A percentile compares a stretch with the other conserved stretches of the same genome.
These are phyloP conservation scores for Heliothis virescens DNA, from an alignment of 1,140 invertebrate genomes.

Conservation along the genomic window DNA sequence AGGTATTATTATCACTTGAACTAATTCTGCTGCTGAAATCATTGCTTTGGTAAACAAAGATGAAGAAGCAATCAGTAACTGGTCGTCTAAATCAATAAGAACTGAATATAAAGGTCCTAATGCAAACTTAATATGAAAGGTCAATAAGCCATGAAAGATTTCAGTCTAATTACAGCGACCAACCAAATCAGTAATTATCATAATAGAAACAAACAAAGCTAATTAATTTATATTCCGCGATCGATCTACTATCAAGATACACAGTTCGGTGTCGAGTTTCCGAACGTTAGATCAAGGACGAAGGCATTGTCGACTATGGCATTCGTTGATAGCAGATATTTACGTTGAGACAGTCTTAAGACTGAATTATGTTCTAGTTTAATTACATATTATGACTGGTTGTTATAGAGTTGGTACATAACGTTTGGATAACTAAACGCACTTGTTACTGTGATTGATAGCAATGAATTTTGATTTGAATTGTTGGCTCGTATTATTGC, in stretches of 20 bases:
- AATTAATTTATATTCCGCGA: slow-evolving; percentile 43
- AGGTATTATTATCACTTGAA: too few relatives aligned
- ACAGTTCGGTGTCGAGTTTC: slow-evolving; percentile 21
- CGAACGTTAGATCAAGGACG: slow-evolving; percentile 29
- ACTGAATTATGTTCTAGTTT: slow-evolving; percentile 32
- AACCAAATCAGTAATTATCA: slow-evolving; percentile 14
- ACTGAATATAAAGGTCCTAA: too few relatives aligned
- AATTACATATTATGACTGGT: slow-evolving; percentile 32
- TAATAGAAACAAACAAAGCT: slow-evolving; percentile 44
- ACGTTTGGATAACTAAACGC: not conserved
- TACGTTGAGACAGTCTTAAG: slow-evolving; percentile 8
- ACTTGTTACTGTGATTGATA: slow-evolving; percentile 10
- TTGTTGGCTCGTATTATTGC: not conserved
- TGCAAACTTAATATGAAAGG: too few relatives aligned
- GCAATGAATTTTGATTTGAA: not conserved
- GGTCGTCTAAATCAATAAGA: too few relatives aligned
- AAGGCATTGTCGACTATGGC: slow-evolving; percentile 2
- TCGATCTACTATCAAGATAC: slow-evolving; percentile 38
- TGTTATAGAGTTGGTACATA: slow-evolving; percentile 1
- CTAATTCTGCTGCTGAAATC: too few relatives aligned
- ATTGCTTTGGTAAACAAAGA: too few relatives aligned
- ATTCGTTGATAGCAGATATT: slow-evolving; percentile 30
- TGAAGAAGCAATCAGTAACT: too few relatives aligned
- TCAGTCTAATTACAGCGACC: not conserved
- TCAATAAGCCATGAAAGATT: not conserved